These are phyloP conservation scores for Cottoperca gobio DNA, from an alignment of 2,797 vertebrate species.

Conservation along the genomic window DNA sequence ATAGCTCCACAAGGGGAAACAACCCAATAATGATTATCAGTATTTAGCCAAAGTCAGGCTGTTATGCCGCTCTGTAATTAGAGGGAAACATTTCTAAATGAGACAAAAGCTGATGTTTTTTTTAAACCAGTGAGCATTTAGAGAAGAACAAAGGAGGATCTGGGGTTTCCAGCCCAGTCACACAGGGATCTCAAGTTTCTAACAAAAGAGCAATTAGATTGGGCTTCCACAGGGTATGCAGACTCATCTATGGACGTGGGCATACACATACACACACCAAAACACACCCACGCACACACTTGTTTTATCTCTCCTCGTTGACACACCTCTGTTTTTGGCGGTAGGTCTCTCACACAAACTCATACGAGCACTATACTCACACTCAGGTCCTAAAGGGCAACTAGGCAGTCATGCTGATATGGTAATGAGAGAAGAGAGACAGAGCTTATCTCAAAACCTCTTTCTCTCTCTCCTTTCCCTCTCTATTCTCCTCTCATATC, in stretches of 20 bases:
- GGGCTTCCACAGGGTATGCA: conserved; percentile 46
- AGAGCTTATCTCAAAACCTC: conserved; percentile 56
- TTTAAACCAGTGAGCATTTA: conserved; percentile 55
- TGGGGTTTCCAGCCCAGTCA: conserved; percentile 64
- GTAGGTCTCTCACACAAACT: conserved; percentile 14
- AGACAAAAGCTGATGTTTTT: conserved; percentile 58
- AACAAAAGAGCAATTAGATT: conserved; percentile 78
- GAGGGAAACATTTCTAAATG: conserved; percentile 58
- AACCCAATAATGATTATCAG: conserved; percentile 56
- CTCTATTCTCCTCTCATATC: conserved; percentile 45
- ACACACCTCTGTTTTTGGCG: conserved; percentile 31
- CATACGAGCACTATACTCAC: conserved; percentile 14
- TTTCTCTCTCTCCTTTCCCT: conserved; percentile 4
- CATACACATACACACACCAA: neutral
- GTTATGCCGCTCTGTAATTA: conserved; percentile 60
- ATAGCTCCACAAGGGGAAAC: conserved; percentile 53
- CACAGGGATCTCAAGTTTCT: conserved; percentile 55
- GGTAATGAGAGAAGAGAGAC: conserved; percentile 71
- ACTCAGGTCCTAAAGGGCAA: conserved; percentile 52
- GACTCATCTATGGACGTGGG: conserved; percentile 27
- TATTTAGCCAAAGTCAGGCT: conserved; percentile 65
- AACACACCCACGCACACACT: conserved; percentile 15
- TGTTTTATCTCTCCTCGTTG: conserved; percentile 25
- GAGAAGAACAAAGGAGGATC: conserved; percentile 64
- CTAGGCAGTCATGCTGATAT: conserved; percentile 57